A percentile compares a stretch with the other conserved stretches of the same genome.
Evolutionary conservation across 2,888 invertebrate species (phyloP).

Genomic region (Agapostemon virescens): DNA sequence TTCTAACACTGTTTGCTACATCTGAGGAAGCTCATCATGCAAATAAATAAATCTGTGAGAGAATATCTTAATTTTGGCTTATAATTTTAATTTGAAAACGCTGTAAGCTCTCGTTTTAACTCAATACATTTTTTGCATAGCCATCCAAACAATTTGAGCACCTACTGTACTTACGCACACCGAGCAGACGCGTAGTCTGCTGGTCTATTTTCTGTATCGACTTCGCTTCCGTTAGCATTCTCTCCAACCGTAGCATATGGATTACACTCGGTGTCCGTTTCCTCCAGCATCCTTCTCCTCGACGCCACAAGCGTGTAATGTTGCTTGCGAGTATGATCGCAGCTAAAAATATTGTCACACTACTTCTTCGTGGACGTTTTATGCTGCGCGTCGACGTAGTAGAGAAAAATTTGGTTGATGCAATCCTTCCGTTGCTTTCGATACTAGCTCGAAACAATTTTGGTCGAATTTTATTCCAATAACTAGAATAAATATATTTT

Average conservation of each 20-base stretch:
- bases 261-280: constrained; percentile 51
- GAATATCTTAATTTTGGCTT: no score
- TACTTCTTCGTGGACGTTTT: neutral
- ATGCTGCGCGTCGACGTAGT: neutral
- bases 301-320: neutral
- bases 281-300: constrained; percentile 32
- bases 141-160: neutral
- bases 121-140: neutral
- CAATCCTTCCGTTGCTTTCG: no score
- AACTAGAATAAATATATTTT: no score
- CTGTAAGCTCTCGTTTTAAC: no score
- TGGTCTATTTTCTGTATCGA: constrained; percentile 66
- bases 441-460: no score
- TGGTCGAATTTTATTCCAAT: no score
- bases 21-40: no score
- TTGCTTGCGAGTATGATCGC: neutral
- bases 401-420: no score
- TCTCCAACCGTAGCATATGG: constrained; percentile 51
- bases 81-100: no score
- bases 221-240: constrained; percentile 57
- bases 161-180: constrained; percentile 34
- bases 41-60: no score
- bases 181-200: constrained; percentile 33
- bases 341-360: neutral
- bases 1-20: no score